Evolutionary conservation across 1,140 invertebrate genomes (phyloP).

Genomic region (Camponotus floridanus): DNA sequence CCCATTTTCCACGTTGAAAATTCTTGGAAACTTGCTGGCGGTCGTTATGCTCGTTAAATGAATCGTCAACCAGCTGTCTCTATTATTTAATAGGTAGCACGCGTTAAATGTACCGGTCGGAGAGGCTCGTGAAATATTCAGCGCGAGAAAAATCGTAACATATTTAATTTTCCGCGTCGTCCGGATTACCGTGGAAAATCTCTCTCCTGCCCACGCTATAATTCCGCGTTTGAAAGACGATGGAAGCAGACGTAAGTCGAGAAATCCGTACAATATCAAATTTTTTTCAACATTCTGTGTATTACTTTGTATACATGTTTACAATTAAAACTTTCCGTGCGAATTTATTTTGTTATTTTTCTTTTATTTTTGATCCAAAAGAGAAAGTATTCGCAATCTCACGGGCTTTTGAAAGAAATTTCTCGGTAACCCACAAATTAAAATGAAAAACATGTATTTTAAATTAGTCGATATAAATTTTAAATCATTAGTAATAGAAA

Average conservation of each 20-base stretch:
- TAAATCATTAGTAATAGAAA: neutral
- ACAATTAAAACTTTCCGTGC: no score
- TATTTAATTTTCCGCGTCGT: constrained; percentile 46
- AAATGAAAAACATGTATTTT: neutral
- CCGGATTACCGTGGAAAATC: neutral
- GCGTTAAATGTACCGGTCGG: constrained; percentile 51
- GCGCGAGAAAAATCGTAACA: constrained; percentile 7
- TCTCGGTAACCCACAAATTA: neutral
- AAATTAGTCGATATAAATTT: neutral
- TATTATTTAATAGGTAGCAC: constrained; percentile 56
- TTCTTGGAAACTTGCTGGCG: constrained; percentile 33
- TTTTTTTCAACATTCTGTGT: neutral
- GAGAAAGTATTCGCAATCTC: neutral
- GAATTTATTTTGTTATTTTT: neutral
- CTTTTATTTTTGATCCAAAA: neutral
- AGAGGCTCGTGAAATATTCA: constrained; percentile 56
- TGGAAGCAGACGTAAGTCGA: neutral
- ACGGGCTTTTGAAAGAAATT: neutral
- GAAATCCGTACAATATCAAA: neutral
- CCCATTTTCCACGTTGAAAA: constrained; percentile 4
- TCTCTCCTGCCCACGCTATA: neutral
- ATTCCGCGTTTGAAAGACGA: neutral
- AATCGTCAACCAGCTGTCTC: constrained; percentile 32
- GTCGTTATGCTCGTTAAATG: constrained; percentile 54
- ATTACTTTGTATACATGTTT: neutral